Evolutionary conservation across 2,113 vertebrate species (phyloP), one percentile per base, ranked within the genome.

Genomic region (Miniopterus natalensis): DNA sequence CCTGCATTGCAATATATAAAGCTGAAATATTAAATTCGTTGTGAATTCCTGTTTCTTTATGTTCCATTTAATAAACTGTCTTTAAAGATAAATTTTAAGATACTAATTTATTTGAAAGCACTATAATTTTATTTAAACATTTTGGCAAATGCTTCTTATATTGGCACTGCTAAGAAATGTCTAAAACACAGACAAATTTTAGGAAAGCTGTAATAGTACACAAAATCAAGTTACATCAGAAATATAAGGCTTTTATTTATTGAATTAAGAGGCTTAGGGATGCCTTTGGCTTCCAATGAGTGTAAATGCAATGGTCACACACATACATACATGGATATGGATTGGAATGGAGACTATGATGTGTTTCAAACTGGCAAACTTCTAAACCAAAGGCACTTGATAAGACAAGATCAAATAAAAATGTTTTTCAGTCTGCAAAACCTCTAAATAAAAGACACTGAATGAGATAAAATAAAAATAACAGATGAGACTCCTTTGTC

Each of bases 401-500:
- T 79, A 29, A 86, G 74, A 55, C 1, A 75, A 13, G 29, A 77
- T 84, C 29, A 74, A 90, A 49, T 27, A 45, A 89, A 94, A 93
- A 66, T 25, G 8, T 71, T 70, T 61, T 71, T 84, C 18, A 79
- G 18, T 79, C 8, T 53, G 9, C 18, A 68, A 88, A 92, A 74
- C 29, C 73, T 84, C 20, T 57, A 86, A 92, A 79, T n/a, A 63
- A 91, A 75, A 75, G 40, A 78, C 6, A 53, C 12, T 21, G 27
- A 53, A 78, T 78, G 31, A 93, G 57, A 66, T 80, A 77, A 92
- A 87, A 95, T 61, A 70, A 80, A 49, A 88, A 40, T 78, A 94
- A 84, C 21, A 91, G 31, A 84, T 61, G 79, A 89, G 25, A 84
- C 6, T 79, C 14, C 2, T 61, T 92, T 66, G 9, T 12, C 49